Evolutionary conservation across 2,797 vertebrate species (phyloP).

Genomic region (Peromyscus nudipes): DNA sequence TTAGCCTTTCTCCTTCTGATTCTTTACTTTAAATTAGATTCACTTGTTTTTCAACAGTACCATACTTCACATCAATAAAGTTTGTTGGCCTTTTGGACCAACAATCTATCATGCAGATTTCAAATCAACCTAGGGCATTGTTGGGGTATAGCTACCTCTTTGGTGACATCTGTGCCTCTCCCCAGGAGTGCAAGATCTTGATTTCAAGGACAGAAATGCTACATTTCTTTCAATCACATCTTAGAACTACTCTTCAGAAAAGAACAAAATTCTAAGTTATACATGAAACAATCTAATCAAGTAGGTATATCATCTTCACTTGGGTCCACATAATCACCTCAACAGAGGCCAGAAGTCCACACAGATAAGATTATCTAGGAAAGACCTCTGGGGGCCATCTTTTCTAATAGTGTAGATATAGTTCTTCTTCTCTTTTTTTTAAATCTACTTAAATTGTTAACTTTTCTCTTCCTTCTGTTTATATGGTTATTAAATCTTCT

Average conservation of each 20-base stretch:
- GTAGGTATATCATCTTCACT: background rate
- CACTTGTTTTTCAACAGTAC: constrained; percentile 38
- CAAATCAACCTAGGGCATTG: background rate
- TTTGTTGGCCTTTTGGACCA: constrained; percentile 26
- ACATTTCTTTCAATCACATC: constrained; percentile 26
- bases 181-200: background rate
- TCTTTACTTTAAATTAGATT: constrained; percentile 38
- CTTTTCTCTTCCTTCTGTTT: background rate
- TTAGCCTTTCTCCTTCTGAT: background rate
- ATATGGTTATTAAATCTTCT: background rate
- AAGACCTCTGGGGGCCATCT: background rate
- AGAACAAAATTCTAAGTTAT: constrained; percentile 8
- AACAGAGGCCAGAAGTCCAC: background rate
- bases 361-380: background rate
- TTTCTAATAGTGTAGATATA: background rate
- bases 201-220: constrained; percentile 32
- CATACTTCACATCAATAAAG: background rate
- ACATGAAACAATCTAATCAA: background rate
- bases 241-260: background rate
- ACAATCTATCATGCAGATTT: constrained; percentile 29
- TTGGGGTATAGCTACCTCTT: background rate
- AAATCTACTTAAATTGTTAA: background rate
- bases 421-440: background rate
- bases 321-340: background rate
- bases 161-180: constrained; percentile 8